Percentiles rank a stretch among this genome's conserved stretches.
Evolutionary conservation across 2,888 invertebrate species (phyloP).

Genomic region (Leptothorax acervorum): DNA sequence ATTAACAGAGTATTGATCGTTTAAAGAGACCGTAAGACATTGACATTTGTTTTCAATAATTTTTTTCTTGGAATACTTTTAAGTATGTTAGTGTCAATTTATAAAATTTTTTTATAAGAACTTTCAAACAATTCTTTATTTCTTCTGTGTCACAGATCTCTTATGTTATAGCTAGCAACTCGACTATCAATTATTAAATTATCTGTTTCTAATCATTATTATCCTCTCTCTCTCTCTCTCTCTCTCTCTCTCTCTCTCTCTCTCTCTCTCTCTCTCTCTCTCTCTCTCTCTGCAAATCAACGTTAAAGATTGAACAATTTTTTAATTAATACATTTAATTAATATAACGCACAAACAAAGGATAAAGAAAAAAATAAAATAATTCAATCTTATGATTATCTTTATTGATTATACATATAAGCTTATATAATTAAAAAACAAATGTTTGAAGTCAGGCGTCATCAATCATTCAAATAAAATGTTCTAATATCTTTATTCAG

Average conservation of each 20-base stretch:
- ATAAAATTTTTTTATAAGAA: not conserved
- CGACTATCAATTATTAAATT: not conserved
- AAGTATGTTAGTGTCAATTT: not conserved
- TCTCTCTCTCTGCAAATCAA: not conserved
- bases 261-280: too few relatives aligned
- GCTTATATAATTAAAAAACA: not conserved
- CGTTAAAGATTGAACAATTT: not conserved
- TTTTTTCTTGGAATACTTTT: not conserved
- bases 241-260: too few relatives aligned
- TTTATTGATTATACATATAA: not conserved
- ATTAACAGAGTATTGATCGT: not conserved
- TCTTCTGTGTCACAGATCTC: too few relatives aligned
- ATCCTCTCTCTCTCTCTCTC: not conserved
- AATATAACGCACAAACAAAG: not conserved
- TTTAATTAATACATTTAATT: not conserved
- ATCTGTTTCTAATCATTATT: not conserved
- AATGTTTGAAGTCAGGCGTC: constrained; percentile 9
- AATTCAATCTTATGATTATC: not conserved
- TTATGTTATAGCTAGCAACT: too few relatives aligned
- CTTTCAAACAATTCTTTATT: too few relatives aligned
- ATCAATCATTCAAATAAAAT: not conserved
- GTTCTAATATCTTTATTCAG: not conserved
- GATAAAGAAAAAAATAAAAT: not conserved
- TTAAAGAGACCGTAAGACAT: not conserved
- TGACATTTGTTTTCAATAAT: not conserved